phyloP scores from a whole-genome alignment of 2,888 invertebrate genomes.

The Drosophila mimica region DNA sequence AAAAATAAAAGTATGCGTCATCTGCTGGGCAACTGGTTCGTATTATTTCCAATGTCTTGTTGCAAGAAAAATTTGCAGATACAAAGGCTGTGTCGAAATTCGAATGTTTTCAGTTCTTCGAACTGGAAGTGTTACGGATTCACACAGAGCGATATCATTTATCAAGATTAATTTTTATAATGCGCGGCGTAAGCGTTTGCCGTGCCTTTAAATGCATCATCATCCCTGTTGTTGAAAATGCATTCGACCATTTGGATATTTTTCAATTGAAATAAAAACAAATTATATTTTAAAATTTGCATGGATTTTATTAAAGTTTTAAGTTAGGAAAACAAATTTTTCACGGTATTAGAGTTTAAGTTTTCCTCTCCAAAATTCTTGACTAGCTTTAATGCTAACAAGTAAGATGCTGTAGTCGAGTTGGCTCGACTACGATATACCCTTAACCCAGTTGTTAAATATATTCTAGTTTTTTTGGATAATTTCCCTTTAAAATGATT shows the following conservation, averaged over 20 bases:
- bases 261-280: background rate
- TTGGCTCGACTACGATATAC: too few relatives aligned
- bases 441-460: too few relatives aligned
- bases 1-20: background rate
- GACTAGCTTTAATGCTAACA: background rate
- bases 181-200: background rate
- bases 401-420: too few relatives aligned
- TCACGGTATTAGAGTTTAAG: background rate
- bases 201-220: background rate
- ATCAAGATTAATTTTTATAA: background rate
- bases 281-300: background rate
- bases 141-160: background rate
- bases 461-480: too few relatives aligned
- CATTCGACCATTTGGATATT: background rate
- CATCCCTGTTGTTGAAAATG: background rate
- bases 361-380: background rate
- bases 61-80: background rate
- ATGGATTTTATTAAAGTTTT: background rate
- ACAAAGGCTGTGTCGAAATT: slow-evolving; percentile 1
- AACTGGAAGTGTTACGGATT: background rate
- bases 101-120: background rate
- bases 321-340: background rate
- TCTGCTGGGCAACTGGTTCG: background rate
- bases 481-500: too few relatives aligned
- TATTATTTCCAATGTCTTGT: background rate